Evolutionary conservation across 2,797 vertebrate species (phyloP), one percentile per base, ranked within the genome.

Genomic region (Enteromius unitaeniatus): DNA sequence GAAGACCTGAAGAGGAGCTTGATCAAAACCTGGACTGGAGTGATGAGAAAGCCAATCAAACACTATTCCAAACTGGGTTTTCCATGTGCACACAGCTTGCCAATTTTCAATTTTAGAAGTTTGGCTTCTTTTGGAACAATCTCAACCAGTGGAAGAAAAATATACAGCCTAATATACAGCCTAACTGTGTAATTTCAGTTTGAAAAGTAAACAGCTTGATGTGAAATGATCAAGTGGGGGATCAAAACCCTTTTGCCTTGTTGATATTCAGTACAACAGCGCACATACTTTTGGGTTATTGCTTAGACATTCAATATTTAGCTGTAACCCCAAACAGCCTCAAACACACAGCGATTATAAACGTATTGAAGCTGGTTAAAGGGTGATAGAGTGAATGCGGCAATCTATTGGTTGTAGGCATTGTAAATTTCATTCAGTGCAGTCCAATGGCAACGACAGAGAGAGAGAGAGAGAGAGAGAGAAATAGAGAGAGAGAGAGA

Each of bases 391-490:
- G 92, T 94, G 94, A 89, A 94, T 93, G 95, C 94, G 87, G 94
- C 91, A 94, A 94, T 92, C 95, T 85, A 98, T 97, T 98, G 97
- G 97, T 94, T 97, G 96, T 92, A 64, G 94, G 94, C 95, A 96
- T 91, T 90, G 95, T 93, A 96, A 95, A 97, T 96, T 96, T 94
- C 93, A 95, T 94, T 93, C 94, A 87, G 92, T 93, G 93, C 96
- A 94, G 94, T 93, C 96, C 96, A 97, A 97, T 97, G 87, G 95
- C 92, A 93, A 91, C 75, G 83, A 77, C 73, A 62, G 88, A 72
- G 85, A 42, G 79, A 76, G 88, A 75, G 69, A 84, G 87, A 75
- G 78, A 70, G 86, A 58, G 88, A 55, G 88, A 64, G 84, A 42
- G 82, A 79, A 79, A 74, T 79, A 74, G 72, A 75, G 73, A 58